Conservation (phyloP, 2,797 vertebrate genomes). For the Platyrinchus mystaceus region DNA sequence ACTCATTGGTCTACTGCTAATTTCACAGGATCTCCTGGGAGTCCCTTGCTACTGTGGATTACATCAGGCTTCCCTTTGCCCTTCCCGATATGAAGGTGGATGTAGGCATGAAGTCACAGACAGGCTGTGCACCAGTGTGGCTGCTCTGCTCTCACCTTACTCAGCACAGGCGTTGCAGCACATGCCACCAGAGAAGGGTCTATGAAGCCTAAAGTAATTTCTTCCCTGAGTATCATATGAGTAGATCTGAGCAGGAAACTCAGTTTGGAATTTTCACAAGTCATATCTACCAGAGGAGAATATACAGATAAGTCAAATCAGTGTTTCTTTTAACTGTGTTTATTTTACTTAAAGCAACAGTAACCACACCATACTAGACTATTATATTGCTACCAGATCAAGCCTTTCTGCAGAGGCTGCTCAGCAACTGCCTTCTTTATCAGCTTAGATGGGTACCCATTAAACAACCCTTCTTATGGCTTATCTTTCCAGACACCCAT, state of each 20-base stretch:
- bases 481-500: not conserved
- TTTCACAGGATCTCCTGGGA: not conserved
- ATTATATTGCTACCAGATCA: not conserved
- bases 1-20: not conserved
- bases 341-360: not conserved
- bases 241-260: not conserved
- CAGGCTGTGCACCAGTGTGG: not conserved
- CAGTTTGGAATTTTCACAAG: not conserved
- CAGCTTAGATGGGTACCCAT: not conserved
- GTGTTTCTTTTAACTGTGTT: not conserved
- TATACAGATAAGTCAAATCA: not conserved
- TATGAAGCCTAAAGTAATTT: not conserved
- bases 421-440: not conserved
- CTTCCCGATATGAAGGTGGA: accelerated
- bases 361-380: not conserved
- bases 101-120: accelerated
- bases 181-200: not conserved
- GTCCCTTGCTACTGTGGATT: not conserved
- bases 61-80: not conserved
- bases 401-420: not conserved
- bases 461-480: not conserved
- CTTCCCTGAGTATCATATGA: too few relatives aligned
- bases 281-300: not conserved
- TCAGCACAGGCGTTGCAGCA: not conserved
- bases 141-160: not conserved